A percentile compares a stretch with the other conserved stretches of the same genome.
Conservation (phyloP, 2,888 invertebrate species). For the Scaptomyza flava region DNA sequence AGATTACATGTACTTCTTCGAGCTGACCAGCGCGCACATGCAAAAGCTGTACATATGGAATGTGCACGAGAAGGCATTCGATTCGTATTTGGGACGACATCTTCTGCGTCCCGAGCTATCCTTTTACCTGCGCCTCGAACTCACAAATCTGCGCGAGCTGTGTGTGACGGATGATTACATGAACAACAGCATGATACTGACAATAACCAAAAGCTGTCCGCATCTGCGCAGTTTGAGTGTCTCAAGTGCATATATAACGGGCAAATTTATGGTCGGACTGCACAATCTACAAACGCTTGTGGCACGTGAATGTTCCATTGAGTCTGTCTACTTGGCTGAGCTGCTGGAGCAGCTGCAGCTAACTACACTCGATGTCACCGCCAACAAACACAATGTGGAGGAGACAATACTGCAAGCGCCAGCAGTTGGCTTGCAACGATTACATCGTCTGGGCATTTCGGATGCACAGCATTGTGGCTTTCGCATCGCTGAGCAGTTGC, state of each 20-base stretch:
- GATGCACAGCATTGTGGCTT: slow-evolving; percentile 60
- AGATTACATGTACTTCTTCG: slow-evolving; percentile 65
- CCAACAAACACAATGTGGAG: slow-evolving; percentile 54
- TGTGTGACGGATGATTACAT: slow-evolving; percentile 60
- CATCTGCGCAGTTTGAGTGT: slow-evolving; percentile 58
- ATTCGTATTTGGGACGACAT: slow-evolving; percentile 61
- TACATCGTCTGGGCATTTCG: slow-evolving; percentile 62
- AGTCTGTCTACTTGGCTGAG: slow-evolving; percentile 42
- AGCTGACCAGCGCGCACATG: slow-evolving; percentile 58
- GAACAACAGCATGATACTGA: slow-evolving; percentile 70
- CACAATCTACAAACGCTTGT: slow-evolving; percentile 51
- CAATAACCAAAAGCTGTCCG: slow-evolving; percentile 51
- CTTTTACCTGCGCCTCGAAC: slow-evolving; percentile 59
- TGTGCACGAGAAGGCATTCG: slow-evolving; percentile 63
- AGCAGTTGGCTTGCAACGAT: slow-evolving; percentile 22
- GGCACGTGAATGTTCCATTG: slow-evolving; percentile 66
- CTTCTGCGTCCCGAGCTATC: slow-evolving; percentile 55
- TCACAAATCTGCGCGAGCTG: slow-evolving; percentile 53
- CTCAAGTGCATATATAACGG: slow-evolving; percentile 64
- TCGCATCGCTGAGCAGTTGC: slow-evolving; percentile 58
- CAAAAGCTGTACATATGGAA: slow-evolving; percentile 70
- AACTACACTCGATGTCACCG: slow-evolving; percentile 57
- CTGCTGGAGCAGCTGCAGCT: slow-evolving; percentile 46
- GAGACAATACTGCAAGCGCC: slow-evolving; percentile 47
- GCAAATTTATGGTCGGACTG: slow-evolving; percentile 51